A percentile compares a stretch with the other conserved stretches of the same genome.
Conservation (phyloP, 2,888 invertebrate genomes). For the Diarsia mendica region DNA sequence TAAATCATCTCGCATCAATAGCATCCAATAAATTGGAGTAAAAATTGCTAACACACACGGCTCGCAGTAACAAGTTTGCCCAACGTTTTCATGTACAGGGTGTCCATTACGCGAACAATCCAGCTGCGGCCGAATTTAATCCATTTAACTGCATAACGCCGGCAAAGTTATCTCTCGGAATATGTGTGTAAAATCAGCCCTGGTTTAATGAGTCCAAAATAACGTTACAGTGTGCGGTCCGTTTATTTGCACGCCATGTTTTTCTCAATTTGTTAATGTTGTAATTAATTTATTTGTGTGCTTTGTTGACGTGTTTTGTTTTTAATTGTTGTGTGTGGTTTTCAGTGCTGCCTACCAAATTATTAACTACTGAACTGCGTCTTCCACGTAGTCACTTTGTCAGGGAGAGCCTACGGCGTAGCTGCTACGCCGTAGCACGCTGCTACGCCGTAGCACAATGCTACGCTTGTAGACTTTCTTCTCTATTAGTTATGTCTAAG, state of each 20-base stretch:
- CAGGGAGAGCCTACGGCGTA: neutral
- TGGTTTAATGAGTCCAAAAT: constrained; percentile 84
- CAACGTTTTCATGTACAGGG: constrained; percentile 74
- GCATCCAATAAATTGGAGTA: constrained; percentile 60
- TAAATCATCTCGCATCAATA: constrained; percentile 49
- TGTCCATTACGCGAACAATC: constrained; percentile 84
- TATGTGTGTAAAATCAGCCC: constrained; percentile 82
- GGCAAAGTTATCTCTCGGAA: constrained; percentile 80
- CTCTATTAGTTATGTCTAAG: neutral
- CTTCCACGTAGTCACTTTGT: neutral
- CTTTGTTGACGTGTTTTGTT: constrained; percentile 32
- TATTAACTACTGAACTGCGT: neutral
- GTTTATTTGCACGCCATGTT: constrained; percentile 71
- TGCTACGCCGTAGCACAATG: constrained; percentile 11
- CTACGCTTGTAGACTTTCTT: neutral
- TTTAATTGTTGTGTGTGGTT: neutral
- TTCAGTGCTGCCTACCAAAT: neutral
- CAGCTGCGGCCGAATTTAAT: constrained; percentile 85
- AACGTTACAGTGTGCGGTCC: constrained; percentile 72
- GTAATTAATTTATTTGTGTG: constrained; percentile 68
- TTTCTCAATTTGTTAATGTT: constrained; percentile 70
- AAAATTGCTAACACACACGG: constrained; percentile 62
- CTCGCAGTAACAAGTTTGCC: constrained; percentile 74
- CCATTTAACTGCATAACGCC: constrained; percentile 84
- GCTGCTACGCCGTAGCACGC: neutral